Evolutionary conservation across 2,113 vertebrate species (phyloP).

Genomic region (Empidonax traillii): DNA sequence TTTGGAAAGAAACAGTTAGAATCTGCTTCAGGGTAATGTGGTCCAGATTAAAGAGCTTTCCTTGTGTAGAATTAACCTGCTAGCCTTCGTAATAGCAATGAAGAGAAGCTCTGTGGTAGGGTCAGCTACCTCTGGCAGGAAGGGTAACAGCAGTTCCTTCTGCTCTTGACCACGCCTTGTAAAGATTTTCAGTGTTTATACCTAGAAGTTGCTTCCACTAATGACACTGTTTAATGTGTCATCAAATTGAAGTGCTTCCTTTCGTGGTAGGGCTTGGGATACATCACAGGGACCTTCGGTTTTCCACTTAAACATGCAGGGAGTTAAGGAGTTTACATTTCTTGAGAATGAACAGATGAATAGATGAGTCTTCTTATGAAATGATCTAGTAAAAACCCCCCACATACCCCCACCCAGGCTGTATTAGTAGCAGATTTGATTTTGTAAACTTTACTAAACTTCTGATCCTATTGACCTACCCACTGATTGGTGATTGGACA

Average conservation of each 20-base stretch:
- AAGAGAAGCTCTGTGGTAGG: background rate
- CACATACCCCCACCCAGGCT: background rate
- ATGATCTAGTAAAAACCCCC: background rate
- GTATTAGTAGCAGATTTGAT: background rate
- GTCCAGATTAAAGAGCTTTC: slow-evolving; percentile 37
- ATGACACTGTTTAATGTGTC: background rate
- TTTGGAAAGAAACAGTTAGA: background rate
- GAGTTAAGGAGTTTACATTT: slow-evolving; percentile 3
- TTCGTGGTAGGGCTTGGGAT: background rate
- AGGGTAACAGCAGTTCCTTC: background rate
- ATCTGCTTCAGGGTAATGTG: background rate
- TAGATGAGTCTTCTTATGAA: background rate
- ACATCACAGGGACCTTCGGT: background rate
- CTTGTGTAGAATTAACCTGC: slow-evolving; percentile 13
- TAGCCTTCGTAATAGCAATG: background rate
- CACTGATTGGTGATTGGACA: background rate
- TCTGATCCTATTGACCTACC: background rate
- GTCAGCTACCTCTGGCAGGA: background rate
- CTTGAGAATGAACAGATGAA: background rate
- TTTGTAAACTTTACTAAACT: background rate
- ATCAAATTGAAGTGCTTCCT: background rate
- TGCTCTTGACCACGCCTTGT: background rate
- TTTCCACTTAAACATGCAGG: background rate
- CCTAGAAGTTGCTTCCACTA: background rate
- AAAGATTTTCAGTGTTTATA: background rate